Percentiles rank a stretch among this genome's conserved stretches.
Evolutionary conservation across 2,888 invertebrate genomes (phyloP).

Genomic region (Rhagium mordax): DNA sequence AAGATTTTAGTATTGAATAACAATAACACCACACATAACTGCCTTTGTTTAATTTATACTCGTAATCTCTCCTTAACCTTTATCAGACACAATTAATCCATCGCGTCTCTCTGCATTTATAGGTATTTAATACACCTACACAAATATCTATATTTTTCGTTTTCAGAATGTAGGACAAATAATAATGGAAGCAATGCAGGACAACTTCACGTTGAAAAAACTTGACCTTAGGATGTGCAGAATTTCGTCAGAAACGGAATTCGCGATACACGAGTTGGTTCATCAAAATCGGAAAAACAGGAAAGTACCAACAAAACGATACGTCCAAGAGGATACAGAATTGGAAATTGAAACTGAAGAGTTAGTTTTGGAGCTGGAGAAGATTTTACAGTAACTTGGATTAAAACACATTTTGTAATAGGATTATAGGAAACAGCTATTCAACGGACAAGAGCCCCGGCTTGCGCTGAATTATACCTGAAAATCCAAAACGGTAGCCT

Average conservation of each 20-base stretch:
- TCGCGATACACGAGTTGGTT: constrained; percentile 55
- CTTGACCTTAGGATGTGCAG: constrained; percentile 63
- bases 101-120: no score
- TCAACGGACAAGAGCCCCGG: no score
- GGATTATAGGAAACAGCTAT: no score
- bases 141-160: neutral
- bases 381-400: constrained; percentile 20
- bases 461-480: no score
- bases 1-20: no score
- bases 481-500: no score
- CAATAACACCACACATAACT: neutral
- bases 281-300: constrained; percentile 44
- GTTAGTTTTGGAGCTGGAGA: neutral
- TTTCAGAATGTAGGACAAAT: constrained; percentile 56
- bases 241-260: constrained; percentile 53
- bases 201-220: constrained; percentile 55
- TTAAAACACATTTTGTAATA: no score
- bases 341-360: neutral
- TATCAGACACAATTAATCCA: no score
- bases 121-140: neutral
- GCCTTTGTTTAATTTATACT: neutral
- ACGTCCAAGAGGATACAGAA: neutral
- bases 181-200: constrained; percentile 55
- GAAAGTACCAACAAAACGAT: neutral
- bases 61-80: neutral